Conservation (phyloP, 2,113 vertebrate species). For the Chlorodrepanis virens region DNA sequence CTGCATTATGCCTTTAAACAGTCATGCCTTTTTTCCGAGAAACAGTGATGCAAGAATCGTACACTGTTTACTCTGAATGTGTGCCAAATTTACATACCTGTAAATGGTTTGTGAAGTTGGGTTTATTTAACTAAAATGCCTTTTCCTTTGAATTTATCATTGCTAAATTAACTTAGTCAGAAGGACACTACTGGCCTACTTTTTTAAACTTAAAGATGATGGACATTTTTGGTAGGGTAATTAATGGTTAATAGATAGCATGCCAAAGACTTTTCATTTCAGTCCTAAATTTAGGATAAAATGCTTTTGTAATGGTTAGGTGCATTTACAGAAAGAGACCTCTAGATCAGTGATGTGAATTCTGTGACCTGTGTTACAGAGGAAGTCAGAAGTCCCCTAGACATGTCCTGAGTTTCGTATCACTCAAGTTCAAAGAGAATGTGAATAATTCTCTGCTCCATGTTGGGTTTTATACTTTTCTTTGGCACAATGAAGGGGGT, state of each 20-base stretch:
- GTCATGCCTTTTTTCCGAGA: neutral
- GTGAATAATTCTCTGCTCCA: neutral
- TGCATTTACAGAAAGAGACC: neutral
- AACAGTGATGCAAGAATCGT: neutral
- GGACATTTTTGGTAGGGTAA: neutral
- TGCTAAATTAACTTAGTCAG: neutral
- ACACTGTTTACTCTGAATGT: neutral
- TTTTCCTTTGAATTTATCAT: neutral
- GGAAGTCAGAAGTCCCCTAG: neutral
- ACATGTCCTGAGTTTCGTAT: neutral
- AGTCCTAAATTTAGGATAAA: neutral
- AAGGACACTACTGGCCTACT: neutral
- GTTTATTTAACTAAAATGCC: neutral
- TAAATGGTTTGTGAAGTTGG: neutral
- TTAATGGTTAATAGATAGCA: neutral
- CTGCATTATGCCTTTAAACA: neutral
- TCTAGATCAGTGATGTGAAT: neutral
- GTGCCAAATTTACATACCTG: neutral
- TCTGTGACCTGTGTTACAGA: neutral
- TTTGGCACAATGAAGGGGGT: neutral
- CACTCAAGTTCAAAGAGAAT: neutral
- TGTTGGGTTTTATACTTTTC: neutral
- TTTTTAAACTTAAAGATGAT: neutral
- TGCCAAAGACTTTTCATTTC: neutral
- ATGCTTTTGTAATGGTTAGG: neutral